These are phyloP conservation scores for Neuroscelio doddi DNA, from an alignment of 2,888 invertebrate species.

Conservation along the genomic window DNA sequence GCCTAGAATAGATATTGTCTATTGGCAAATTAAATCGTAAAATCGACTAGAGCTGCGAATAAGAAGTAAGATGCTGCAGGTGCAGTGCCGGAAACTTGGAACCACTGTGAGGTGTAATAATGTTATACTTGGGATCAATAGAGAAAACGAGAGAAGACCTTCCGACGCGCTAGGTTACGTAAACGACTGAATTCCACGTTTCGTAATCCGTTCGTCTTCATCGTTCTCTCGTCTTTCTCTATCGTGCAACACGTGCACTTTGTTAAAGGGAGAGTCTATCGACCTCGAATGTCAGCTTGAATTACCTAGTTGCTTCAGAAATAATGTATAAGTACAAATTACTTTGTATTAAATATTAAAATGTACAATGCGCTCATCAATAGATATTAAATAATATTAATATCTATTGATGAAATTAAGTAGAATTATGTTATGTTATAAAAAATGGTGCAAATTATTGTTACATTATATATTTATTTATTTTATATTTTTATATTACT, in stretches of 20 bases:
- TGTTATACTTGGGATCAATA: conserved; percentile 32
- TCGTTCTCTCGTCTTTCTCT: conserved; percentile 28
- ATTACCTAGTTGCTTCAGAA: conserved; percentile 11
- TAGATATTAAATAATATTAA: no score
- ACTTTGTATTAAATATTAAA: conserved; percentile 6
- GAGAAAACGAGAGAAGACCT: conserved; percentile 36
- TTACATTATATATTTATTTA: no score
- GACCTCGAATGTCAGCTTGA: conserved; percentile 26
- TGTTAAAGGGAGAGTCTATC: conserved; percentile 28
- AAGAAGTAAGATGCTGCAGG: conserved; percentile 21
- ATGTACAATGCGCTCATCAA: no score
- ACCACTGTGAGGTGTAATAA: conserved; percentile 31
- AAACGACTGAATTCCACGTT: conserved; percentile 32
- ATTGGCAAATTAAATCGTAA: conserved; percentile 23
- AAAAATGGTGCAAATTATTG: no score
- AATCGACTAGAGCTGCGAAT: conserved; percentile 11
- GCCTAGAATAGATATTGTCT: conserved; percentile 4
- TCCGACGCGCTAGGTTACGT: conserved; percentile 31
- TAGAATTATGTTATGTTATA: no score
- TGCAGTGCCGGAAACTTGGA: conserved; percentile 22
- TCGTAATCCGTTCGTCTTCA: conserved; percentile 30
- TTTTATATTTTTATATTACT: no score
- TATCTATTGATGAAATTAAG: no score
- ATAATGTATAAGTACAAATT: conserved; percentile 14
- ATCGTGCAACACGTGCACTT: conserved; percentile 33